Conservation (phyloP, 2,797 vertebrate genomes). For the Octomys mimax region DNA sequence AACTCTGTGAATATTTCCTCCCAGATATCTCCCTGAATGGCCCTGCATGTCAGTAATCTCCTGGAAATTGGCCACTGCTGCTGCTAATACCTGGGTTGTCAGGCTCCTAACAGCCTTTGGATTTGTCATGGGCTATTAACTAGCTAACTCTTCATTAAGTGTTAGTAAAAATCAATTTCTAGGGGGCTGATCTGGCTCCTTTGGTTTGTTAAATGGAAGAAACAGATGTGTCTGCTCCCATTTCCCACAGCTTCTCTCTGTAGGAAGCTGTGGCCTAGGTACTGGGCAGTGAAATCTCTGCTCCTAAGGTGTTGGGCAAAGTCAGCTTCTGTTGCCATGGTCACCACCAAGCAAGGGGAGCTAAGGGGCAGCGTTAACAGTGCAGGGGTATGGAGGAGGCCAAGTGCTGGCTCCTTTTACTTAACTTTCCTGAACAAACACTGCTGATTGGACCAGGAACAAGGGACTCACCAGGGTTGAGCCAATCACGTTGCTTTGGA, state of each 20-base stretch:
- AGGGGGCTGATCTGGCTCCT: slow-evolving; percentile 10
- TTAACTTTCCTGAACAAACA: neutral
- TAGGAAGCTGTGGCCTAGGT: neutral
- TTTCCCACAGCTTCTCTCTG: neutral
- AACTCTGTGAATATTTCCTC: slow-evolving; percentile 1
- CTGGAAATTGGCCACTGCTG: slow-evolving; percentile 63
- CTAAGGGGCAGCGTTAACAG: neutral
- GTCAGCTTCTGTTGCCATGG: slow-evolving; percentile 5
- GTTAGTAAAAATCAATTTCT: slow-evolving; percentile 75
- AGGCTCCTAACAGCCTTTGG: slow-evolving; percentile 58
- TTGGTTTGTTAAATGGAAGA: slow-evolving; percentile 31
- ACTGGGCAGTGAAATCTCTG: neutral
- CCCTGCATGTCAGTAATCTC: slow-evolving; percentile 55
- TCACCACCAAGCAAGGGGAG: neutral
- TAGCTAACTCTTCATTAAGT: slow-evolving; percentile 79
- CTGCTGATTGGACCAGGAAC: neutral
- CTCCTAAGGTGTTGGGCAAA: neutral
- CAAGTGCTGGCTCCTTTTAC: neutral
- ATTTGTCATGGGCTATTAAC: slow-evolving; percentile 80
- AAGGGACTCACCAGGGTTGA: neutral
- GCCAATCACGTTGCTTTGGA: neutral
- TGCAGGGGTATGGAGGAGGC: neutral
- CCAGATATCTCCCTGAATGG: slow-evolving; percentile 51
- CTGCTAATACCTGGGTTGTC: slow-evolving; percentile 63
- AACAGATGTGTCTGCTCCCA: slow-evolving; percentile 42